These are phyloP conservation scores for Nasonia vitripennis DNA, from an alignment of 1,140 invertebrate genomes.

Conservation along the genomic window DNA sequence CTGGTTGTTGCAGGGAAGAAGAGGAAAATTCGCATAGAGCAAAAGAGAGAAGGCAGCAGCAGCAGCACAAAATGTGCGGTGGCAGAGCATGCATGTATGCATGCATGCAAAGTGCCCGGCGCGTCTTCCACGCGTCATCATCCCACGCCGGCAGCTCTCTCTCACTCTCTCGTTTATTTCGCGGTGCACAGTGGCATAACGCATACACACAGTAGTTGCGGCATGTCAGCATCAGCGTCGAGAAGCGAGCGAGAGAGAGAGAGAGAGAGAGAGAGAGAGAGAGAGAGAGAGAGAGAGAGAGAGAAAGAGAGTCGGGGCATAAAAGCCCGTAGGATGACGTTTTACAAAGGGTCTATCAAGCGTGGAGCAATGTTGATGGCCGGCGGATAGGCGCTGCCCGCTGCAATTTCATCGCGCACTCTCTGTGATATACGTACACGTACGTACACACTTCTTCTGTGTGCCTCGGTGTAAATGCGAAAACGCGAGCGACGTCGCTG, in stretches of 20 bases:
- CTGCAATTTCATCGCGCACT: slow-evolving; percentile 68
- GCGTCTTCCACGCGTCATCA: background rate
- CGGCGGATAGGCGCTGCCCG: slow-evolving; percentile 65
- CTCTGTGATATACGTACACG: background rate
- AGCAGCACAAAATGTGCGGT: background rate
- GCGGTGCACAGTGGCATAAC: slow-evolving; percentile 20
- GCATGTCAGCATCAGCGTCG: background rate
- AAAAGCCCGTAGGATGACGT: slow-evolving; percentile 70
- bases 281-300: slow-evolving; percentile 4
- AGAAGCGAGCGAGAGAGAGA: background rate
- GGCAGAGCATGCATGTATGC: background rate
- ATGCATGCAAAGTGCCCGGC: background rate
- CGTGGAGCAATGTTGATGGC: slow-evolving; percentile 71
- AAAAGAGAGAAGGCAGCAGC: background rate
- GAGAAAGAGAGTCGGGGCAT: slow-evolving; percentile 55
- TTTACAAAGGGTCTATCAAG: slow-evolving; percentile 73
- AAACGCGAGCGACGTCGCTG: slow-evolving; percentile 56
- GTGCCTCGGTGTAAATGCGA: slow-evolving; percentile 39
- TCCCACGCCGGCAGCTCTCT: background rate
- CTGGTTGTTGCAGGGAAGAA: background rate
- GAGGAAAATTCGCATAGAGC: background rate
- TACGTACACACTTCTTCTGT: background rate
- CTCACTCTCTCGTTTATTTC: slow-evolving; percentile 14
- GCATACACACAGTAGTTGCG: slow-evolving; percentile 1
- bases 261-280: background rate